A percentile compares a stretch with the other conserved stretches of the same genome.
Conservation (phyloP, 2,797 vertebrate species). For the Remorina albescens region DNA sequence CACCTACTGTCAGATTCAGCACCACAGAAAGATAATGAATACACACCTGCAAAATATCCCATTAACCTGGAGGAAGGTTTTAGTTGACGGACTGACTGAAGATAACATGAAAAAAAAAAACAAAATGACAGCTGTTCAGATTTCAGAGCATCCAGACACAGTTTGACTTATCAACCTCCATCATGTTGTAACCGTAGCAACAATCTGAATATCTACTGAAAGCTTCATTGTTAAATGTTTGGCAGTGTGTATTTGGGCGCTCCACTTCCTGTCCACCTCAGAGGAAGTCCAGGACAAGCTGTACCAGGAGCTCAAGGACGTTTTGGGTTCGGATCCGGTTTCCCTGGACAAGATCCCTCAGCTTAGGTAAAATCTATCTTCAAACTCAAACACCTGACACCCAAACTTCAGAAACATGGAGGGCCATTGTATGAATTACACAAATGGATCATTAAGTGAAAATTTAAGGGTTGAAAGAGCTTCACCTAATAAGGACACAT, state of each 20-base stretch:
- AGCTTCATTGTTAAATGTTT: not conserved
- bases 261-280: slow-evolving; percentile 92
- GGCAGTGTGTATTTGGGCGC: slow-evolving; percentile 95
- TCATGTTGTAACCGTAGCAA: too few species aligned
- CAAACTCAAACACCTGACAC: too few species aligned
- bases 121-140: too few species aligned
- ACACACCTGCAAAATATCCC: too few species aligned
- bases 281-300: slow-evolving; percentile 92
- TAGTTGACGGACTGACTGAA: too few species aligned
- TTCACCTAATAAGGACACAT: not conserved
- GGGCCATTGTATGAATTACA: not conserved
- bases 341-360: slow-evolving; percentile 91
- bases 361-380: slow-evolving; percentile 87
- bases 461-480: not conserved
- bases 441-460: not conserved
- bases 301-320: slow-evolving; percentile 86
- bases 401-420: not conserved
- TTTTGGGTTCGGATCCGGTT: slow-evolving; percentile 90
- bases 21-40: too few species aligned
- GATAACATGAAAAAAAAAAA: too few species aligned
- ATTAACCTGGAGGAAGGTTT: too few species aligned
- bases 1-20: too few species aligned
- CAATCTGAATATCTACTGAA: too few species aligned
- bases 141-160: too few species aligned
- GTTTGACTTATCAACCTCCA: too few species aligned